These are phyloP conservation scores for Protobothrops flavoviridis DNA, from an alignment of 2,113 vertebrate genomes.

Conservation along the genomic window DNA sequence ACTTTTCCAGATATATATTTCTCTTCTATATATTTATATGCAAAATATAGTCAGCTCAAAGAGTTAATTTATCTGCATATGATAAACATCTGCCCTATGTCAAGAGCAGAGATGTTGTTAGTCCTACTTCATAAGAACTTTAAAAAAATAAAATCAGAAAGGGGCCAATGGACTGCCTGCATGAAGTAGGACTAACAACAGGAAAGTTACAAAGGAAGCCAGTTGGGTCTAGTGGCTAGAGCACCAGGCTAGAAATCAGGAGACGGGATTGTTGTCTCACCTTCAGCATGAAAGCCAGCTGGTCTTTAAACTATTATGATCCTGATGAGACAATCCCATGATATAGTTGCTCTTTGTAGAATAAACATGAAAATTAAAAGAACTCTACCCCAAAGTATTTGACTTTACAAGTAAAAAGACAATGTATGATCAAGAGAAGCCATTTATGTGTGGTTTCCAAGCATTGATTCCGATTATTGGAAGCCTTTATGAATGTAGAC, in stretches of 20 bases:
- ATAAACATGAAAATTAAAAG: not conserved
- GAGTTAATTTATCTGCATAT: not conserved
- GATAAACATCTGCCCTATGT: not conserved
- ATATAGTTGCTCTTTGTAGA: not conserved
- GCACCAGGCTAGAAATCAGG: not conserved
- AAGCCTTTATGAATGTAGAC: not conserved
- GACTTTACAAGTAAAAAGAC: not conserved
- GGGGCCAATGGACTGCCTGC: not conserved
- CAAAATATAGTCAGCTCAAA: not conserved
- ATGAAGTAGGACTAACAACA: not conserved
- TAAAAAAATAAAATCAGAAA: not conserved
- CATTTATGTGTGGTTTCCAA: not conserved
- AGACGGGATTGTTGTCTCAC: too few relatives aligned
- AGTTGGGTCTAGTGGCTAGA: not conserved
- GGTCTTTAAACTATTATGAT: not conserved
- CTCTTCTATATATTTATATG: too few relatives aligned
- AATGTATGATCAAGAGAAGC: not conserved
- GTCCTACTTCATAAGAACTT: not conserved
- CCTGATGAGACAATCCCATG: not conserved
- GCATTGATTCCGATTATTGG: not conserved
- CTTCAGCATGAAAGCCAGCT: too few relatives aligned
- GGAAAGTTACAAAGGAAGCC: not conserved
- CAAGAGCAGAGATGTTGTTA: not conserved
- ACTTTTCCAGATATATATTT: not conserved
- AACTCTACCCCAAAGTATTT: not conserved